Evolutionary conservation across 37 sponge, comb jelly and placozoan genomes (phyloP).

Genomic region (Tethya wilhelma): DNA sequence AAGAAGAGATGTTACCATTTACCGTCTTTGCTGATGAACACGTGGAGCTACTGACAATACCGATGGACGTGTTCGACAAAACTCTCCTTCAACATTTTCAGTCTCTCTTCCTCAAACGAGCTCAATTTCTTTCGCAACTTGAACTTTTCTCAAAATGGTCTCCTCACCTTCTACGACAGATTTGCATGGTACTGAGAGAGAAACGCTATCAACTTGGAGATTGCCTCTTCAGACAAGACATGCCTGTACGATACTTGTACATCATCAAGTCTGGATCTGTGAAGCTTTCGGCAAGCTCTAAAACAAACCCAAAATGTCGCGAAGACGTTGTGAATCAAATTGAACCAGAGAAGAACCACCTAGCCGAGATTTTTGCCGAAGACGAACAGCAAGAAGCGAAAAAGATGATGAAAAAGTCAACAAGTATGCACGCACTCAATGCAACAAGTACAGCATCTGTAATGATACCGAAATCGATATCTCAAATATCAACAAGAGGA

Average conservation of each 20-base stretch:
- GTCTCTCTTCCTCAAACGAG: not conserved
- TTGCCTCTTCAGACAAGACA: conserved; percentile 18
- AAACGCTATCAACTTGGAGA: not conserved
- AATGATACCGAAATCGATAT: too few relatives aligned
- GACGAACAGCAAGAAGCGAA: not conserved
- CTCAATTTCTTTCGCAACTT: not conserved
- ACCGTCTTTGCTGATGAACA: not conserved
- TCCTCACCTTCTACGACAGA: conserved; percentile 1
- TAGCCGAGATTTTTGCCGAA: conserved; percentile 18
- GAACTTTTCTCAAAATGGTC: not conserved
- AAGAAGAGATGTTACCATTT: not conserved
- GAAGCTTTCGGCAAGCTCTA: conserved; percentile 1
- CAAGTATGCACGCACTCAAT: too few relatives aligned
- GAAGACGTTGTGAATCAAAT: conserved; percentile 7
- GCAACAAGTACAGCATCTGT: too few relatives aligned
- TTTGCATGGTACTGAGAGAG: not conserved
- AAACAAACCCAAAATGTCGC: not conserved
- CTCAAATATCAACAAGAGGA: too few relatives aligned
- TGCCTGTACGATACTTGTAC: not conserved
- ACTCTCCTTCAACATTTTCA: not conserved
- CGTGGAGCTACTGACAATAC: conserved; percentile 11
- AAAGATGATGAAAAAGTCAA: not conserved
- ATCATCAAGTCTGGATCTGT: conserved; percentile 14
- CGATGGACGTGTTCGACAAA: not conserved
- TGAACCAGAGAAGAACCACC: conserved; percentile 13